These are phyloP conservation scores for Passerina amoena DNA, from an alignment of 2,113 vertebrate genomes.

Conservation along the genomic window DNA sequence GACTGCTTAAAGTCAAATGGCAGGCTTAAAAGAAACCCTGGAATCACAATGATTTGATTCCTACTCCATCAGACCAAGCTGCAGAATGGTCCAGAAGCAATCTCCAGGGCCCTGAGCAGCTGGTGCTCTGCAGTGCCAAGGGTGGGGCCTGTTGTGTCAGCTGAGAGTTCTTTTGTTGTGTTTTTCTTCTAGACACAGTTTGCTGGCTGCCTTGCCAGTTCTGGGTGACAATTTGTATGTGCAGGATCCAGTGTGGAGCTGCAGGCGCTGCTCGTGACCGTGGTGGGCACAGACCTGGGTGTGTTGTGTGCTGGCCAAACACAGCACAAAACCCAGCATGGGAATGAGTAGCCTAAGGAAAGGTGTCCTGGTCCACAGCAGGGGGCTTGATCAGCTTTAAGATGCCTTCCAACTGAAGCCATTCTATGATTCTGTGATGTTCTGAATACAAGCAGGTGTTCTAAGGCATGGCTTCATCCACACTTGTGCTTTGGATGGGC, in stretches of 20 bases:
- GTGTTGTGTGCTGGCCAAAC: neutral
- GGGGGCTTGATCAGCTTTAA: neutral
- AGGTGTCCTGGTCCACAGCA: neutral
- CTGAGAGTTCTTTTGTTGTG: neutral
- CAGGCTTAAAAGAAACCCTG: neutral
- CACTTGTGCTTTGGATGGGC: neutral
- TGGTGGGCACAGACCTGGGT: neutral
- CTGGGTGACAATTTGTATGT: neutral
- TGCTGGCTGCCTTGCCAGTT: neutral
- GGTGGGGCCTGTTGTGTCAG: neutral
- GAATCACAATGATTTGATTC: neutral
- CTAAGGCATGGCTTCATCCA: neutral
- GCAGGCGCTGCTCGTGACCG: accelerated
- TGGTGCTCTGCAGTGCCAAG: neutral
- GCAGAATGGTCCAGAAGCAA: neutral
- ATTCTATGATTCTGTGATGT: neutral
- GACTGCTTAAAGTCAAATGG: neutral
- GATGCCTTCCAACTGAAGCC: neutral
- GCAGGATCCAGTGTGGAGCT: neutral
- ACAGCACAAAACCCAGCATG: neutral
- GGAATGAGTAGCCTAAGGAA: neutral
- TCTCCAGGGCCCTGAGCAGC: neutral
- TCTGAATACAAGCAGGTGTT: neutral
- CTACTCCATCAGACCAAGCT: neutral
- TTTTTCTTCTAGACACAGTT: neutral